A percentile compares a stretch with the other conserved stretches of the same genome.
Evolutionary conservation across 2,113 vertebrate genomes (phyloP).

Genomic region (Neolamprologus kungweensis): DNA sequence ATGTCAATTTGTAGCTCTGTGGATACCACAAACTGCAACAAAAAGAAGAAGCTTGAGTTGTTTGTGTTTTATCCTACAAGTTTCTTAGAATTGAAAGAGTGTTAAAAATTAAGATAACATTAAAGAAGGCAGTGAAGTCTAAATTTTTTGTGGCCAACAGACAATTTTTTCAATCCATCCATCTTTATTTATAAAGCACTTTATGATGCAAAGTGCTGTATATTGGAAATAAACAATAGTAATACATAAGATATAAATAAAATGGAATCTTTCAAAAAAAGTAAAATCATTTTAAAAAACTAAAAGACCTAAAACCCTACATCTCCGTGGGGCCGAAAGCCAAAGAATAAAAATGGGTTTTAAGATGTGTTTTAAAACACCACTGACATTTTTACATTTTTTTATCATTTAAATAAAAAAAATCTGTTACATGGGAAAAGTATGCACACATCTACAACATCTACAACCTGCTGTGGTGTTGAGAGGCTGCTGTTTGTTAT

Average conservation of each 20-base stretch:
- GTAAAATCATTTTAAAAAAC: accelerated
- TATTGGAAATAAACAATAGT: background rate
- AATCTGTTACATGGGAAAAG: accelerated
- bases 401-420: background rate
- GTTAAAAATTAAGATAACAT: background rate
- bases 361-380: background rate
- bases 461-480: background rate
- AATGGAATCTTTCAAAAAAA: background rate
- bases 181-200: background rate
- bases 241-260: background rate
- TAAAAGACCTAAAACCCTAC: background rate
- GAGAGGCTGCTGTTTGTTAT: accelerated
- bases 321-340: accelerated
- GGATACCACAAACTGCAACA: accelerated
- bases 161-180: background rate
- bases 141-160: background rate
- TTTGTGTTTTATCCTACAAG: background rate
- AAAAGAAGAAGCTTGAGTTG: background rate
- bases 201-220: background rate
- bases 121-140: background rate
- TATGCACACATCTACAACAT: background rate
- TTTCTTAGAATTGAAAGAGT: background rate
- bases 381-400: background rate
- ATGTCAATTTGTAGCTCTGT: background rate
- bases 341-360: background rate